Evolutionary conservation across 2,797 vertebrate species (phyloP).

Genomic region (Coregonus suidteri): DNA sequence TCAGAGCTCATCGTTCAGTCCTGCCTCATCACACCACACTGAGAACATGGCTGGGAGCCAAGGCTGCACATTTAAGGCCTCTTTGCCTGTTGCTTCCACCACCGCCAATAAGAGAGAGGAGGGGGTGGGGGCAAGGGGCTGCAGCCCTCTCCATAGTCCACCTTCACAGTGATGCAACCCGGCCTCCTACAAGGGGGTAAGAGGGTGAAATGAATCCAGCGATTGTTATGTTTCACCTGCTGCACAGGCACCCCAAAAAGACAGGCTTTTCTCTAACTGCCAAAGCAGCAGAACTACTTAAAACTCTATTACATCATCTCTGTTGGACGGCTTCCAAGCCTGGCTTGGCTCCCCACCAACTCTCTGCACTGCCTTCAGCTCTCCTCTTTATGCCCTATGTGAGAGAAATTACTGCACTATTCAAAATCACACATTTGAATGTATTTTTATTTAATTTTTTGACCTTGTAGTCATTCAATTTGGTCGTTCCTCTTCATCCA

Average conservation of each 20-base stretch:
- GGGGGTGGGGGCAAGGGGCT: neutral
- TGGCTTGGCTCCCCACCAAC: constrained; percentile 55
- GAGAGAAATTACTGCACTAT: constrained; percentile 6
- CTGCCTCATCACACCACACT: neutral
- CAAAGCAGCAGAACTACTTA: constrained; percentile 69
- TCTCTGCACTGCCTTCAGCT: neutral
- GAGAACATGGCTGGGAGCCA: neutral
- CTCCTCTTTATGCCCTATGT: neutral
- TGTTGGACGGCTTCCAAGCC: constrained; percentile 64
- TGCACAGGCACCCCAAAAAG: constrained; percentile 46
- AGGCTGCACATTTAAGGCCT: neutral
- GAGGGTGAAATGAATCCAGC: constrained; percentile 53
- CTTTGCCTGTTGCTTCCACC: neutral
- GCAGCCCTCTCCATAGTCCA: neutral
- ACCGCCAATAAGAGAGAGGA: neutral
- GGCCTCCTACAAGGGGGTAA: constrained; percentile 9
- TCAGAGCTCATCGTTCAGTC: neutral
- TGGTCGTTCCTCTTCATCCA: neutral
- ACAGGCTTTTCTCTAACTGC: constrained; percentile 50
- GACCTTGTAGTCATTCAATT: constrained; percentile 21
- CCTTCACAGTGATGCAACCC: constrained; percentile 2
- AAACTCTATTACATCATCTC: constrained; percentile 72
- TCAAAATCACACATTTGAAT: constrained; percentile 24
- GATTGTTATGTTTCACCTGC: constrained; percentile 75
- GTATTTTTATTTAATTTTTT: constrained; percentile 8